These are phyloP conservation scores for Lithophane semibrunnea DNA, from an alignment of 2,888 invertebrate genomes.

Conservation along the genomic window DNA sequence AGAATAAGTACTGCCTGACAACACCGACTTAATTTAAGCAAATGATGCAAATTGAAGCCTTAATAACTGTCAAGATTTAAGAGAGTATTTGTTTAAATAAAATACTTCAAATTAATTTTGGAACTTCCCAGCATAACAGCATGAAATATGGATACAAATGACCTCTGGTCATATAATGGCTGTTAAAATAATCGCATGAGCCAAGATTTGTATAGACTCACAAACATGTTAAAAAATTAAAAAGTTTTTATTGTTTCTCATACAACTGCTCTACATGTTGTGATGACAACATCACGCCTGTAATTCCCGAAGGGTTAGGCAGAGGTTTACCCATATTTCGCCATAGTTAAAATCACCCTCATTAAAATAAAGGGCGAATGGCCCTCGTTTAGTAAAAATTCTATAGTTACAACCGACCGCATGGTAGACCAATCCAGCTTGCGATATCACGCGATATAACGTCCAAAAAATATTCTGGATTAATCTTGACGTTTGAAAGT, in stretches of 20 bases:
- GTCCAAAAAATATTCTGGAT: conserved; percentile 21
- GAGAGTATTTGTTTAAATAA: neutral
- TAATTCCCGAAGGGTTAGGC: neutral
- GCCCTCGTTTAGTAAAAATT: neutral
- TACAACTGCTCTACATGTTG: no score
- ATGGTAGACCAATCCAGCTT: neutral
- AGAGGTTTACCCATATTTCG: neutral
- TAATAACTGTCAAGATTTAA: neutral
- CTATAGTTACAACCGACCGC: neutral
- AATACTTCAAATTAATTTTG: neutral
- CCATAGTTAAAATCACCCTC: neutral
- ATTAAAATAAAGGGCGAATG: neutral
- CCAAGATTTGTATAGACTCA: no score
- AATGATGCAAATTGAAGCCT: conserved; percentile 15
- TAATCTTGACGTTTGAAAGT: conserved; percentile 9
- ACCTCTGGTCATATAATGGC: neutral
- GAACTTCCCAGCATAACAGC: neutral
- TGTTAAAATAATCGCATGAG: neutral
- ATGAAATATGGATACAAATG: neutral
- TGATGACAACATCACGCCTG: neutral
- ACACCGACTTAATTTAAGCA: neutral
- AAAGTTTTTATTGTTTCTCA: no score
- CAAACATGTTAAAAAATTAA: no score
- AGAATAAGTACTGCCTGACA: neutral
- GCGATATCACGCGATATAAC: neutral